Percentiles rank a stretch among this genome's conserved stretches.
These are phyloP conservation scores for Hemaris fuciformis DNA, from an alignment of 2,888 invertebrate genomes.

Conservation along the genomic window DNA sequence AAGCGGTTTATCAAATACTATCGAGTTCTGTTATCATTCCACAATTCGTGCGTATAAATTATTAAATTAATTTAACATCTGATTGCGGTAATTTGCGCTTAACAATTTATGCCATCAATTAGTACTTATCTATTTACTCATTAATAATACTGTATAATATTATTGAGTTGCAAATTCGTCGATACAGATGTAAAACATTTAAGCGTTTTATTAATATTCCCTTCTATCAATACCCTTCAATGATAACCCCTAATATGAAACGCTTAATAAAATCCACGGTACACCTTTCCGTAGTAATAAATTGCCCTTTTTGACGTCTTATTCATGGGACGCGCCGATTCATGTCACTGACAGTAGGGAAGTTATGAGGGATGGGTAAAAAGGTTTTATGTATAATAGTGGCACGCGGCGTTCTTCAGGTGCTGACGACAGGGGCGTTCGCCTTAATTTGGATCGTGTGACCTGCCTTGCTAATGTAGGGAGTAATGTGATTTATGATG, in stretches of 20 bases:
- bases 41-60: not conserved
- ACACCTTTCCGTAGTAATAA: slow-evolving; percentile 53
- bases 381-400: slow-evolving; percentile 45
- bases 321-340: slow-evolving; percentile 57
- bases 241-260: slow-evolving; percentile 66
- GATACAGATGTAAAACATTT: not conserved
- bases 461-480: not conserved
- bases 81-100: not conserved
- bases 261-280: slow-evolving; percentile 73
- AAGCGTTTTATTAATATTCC: slow-evolving; percentile 42
- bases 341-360: slow-evolving; percentile 56
- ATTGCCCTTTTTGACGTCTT: slow-evolving; percentile 78
- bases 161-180: not conserved
- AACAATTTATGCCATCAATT: not conserved
- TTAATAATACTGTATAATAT: not conserved
- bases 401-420: slow-evolving; percentile 67
- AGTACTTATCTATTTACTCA: not conserved
- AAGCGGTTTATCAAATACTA: not conserved
- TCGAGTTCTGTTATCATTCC: not conserved
- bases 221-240: slow-evolving; percentile 38
- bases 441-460: slow-evolving; percentile 9
- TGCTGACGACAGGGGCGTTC: slow-evolving; percentile 29
- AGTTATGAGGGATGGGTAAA: slow-evolving; percentile 44
- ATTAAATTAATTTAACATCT: not conserved
- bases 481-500: slow-evolving; percentile 1